These are phyloP conservation scores for Actinernus sp. DNA, from an alignment of 92 coral and sea anemone genomes.

Conservation along the genomic window DNA sequence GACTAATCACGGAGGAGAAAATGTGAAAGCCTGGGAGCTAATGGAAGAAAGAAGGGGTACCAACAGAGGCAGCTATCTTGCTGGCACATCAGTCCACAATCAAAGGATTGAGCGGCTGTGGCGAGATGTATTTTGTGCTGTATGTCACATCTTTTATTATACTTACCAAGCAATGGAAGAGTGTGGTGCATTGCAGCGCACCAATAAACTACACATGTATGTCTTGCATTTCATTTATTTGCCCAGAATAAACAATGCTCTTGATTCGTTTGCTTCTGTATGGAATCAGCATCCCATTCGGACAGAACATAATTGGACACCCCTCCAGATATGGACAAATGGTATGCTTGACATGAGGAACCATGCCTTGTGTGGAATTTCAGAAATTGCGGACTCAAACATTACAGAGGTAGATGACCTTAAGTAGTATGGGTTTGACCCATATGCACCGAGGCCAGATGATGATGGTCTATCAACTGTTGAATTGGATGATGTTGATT, in stretches of 20 bases:
- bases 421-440: too few relatives aligned
- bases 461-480: too few relatives aligned
- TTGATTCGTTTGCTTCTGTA: slow-evolving; percentile 32
- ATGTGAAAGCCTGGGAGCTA: slow-evolving; percentile 15
- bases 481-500: slow-evolving; percentile 9
- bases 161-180: slow-evolving; percentile 31
- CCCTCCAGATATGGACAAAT: too few relatives aligned
- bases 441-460: slow-evolving; percentile 4
- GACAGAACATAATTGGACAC: slow-evolving; percentile 57
- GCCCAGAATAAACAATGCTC: too few relatives aligned
- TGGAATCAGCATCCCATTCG: slow-evolving; percentile 67
- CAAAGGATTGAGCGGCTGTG: too few relatives aligned
- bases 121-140: too few relatives aligned
- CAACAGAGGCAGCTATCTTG: slow-evolving; percentile 44
- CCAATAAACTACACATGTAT: slow-evolving; percentile 27
- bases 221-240: slow-evolving; percentile 29
- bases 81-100: slow-evolving; percentile 48
- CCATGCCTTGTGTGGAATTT: too few relatives aligned
- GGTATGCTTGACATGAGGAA: too few relatives aligned
- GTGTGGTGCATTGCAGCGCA: slow-evolving; percentile 28
- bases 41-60: slow-evolving; percentile 48
- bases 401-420: too few relatives aligned
- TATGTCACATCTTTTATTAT: slow-evolving; percentile 38
- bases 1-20: slow-evolving; percentile 45
- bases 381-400: slow-evolving; percentile 26